Evolutionary conservation across 2,797 vertebrate species (phyloP).

Genomic region (Muraenolepis orangiensis): DNA sequence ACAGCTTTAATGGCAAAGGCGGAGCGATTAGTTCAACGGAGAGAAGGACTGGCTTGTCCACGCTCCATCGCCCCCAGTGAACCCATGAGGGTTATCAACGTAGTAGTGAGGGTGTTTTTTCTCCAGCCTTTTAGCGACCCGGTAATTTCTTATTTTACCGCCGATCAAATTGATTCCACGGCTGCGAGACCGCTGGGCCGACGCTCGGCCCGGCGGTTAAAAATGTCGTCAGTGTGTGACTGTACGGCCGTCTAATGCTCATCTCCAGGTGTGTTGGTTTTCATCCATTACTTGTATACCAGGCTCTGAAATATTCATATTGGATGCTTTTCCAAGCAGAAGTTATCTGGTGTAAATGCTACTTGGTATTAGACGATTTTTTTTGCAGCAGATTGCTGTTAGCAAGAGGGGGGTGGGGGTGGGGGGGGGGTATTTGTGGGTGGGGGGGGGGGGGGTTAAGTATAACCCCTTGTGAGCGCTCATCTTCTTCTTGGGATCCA

Average conservation of each 20-base stretch:
- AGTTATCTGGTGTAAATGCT: constrained; percentile 80
- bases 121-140: constrained; percentile 28
- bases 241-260: constrained; percentile 53
- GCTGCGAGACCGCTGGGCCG: constrained; percentile 25
- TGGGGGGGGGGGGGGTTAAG: constrained; percentile 60
- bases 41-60: constrained; percentile 50
- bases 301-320: constrained; percentile 80
- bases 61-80: constrained; percentile 55
- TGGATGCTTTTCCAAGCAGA: constrained; percentile 75
- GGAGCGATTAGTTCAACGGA: constrained; percentile 56
- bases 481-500: constrained; percentile 80
- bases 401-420: constrained; percentile 70
- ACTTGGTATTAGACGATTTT: constrained; percentile 77
- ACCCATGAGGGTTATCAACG: constrained; percentile 47
- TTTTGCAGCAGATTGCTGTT: constrained; percentile 82
- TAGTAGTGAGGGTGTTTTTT: constrained; percentile 39
- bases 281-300: constrained; percentile 78
- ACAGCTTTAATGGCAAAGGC: constrained; percentile 62
- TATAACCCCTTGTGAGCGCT: constrained; percentile 67
- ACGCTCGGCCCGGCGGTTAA: constrained; percentile 34
- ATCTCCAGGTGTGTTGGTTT: constrained; percentile 75
- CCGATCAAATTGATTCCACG: constrained; percentile 35
- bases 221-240: constrained; percentile 51
- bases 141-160: constrained; percentile 33
- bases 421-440: constrained; percentile 60